These are phyloP conservation scores for Cathartes aura DNA, from an alignment of 2,113 vertebrate genomes.

Conservation along the genomic window DNA sequence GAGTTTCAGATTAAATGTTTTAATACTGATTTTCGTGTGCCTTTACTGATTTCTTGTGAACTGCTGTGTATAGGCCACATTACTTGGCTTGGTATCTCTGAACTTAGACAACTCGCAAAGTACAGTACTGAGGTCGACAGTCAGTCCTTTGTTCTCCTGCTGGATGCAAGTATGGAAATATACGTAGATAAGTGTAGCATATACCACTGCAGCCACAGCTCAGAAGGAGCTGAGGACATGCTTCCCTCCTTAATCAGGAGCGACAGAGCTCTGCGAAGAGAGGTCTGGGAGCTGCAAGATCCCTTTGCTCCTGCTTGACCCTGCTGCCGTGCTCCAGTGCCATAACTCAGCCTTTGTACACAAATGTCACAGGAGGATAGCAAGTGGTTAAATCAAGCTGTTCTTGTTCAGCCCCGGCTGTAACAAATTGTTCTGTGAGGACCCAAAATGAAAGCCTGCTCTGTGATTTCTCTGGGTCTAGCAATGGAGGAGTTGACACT, in stretches of 20 bases:
- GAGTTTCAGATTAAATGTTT: not conserved
- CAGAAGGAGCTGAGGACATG: fast-evolving
- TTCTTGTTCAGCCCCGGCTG: not conserved
- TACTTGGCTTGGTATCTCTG: not conserved
- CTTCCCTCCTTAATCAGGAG: not conserved
- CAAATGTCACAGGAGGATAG: not conserved
- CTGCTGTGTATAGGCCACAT: not conserved
- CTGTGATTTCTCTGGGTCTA: not conserved
- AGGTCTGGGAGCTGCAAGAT: not conserved
- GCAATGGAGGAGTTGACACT: not conserved
- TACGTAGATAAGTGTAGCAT: not conserved
- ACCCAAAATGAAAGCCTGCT: not conserved
- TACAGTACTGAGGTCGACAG: not conserved
- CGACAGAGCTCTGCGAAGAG: not conserved
- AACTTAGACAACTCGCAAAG: not conserved
- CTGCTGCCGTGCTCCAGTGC: not conserved
- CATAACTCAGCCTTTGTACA: not conserved
- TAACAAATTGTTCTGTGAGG: not conserved
- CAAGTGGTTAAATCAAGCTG: not conserved
- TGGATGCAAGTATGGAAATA: not conserved
- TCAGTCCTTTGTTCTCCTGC: not conserved
- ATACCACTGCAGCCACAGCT: not conserved
- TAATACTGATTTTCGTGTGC: not conserved
- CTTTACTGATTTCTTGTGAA: not conserved
- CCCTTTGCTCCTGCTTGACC: not conserved